Evolutionary conservation across 2,888 invertebrate species (phyloP).

Genomic region (Polyommatus icarus): DNA sequence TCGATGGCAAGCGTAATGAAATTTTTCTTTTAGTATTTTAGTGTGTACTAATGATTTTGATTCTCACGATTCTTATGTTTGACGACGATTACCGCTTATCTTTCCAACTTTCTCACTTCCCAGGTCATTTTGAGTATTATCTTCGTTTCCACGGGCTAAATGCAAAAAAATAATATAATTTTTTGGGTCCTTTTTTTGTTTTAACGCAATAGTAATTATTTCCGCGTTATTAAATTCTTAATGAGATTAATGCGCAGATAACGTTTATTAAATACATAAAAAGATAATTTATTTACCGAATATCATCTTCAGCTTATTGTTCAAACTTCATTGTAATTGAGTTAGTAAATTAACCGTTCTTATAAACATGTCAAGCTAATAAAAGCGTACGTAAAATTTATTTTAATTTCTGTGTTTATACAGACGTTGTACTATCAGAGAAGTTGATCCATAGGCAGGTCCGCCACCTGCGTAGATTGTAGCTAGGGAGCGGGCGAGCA

Average conservation of each 20-base stretch:
- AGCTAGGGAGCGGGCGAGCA: no score
- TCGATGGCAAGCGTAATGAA: neutral
- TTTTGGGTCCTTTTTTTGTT: neutral
- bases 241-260: neutral
- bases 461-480: no score
- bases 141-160: conserved; percentile 2
- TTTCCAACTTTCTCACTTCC: conserved; percentile 4
- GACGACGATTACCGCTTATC: conserved; percentile 9
- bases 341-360: neutral
- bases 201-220: neutral
- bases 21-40: conserved; percentile 17
- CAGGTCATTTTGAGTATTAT: conserved; percentile 12
- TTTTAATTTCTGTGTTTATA: no score
- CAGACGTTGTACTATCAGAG: no score
- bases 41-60: neutral
- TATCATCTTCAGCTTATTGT: conserved; percentile 2
- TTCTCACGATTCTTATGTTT: conserved; percentile 10
- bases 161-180: neutral
- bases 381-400: no score
- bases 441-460: no score
- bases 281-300: conserved; percentile 7
- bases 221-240: conserved; percentile 14
- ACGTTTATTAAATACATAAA: conserved; percentile 4
- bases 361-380: no score
- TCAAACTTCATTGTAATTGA: neutral